Evolutionary conservation across 2,888 invertebrate genomes (phyloP).

Genomic region (Drosophila trichaetosa): DNA sequence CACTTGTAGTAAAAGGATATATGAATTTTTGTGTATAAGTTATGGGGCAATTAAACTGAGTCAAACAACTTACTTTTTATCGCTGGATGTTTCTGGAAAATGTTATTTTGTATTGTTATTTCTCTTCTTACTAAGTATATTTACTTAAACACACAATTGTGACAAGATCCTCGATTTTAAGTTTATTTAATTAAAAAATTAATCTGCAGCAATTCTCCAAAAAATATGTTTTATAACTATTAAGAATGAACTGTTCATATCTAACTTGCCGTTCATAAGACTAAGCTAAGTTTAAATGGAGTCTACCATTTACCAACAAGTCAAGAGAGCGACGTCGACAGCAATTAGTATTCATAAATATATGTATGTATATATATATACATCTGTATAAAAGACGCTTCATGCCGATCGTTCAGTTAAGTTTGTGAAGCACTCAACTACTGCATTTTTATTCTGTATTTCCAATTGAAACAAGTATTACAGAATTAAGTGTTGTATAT

Average conservation of each 20-base stretch:
- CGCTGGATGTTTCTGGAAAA: neutral
- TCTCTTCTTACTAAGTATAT: neutral
- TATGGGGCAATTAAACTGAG: too few species aligned
- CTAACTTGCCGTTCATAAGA: neutral
- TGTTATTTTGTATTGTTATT: neutral
- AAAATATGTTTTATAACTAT: neutral
- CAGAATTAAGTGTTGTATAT: constrained; percentile 15
- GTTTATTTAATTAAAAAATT: neutral
- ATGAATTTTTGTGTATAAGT: too few species aligned
- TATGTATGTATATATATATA: too few species aligned
- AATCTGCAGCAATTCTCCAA: neutral
- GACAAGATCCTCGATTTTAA: neutral
- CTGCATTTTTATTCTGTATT: neutral
- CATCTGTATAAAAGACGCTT: too few species aligned
- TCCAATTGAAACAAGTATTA: neutral
- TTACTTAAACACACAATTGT: neutral
- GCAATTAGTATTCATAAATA: neutral
- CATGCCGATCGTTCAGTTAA: too few species aligned
- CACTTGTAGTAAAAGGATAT: too few species aligned
- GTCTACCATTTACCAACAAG: neutral
- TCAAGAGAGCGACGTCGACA: too few species aligned
- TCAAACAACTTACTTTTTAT: too few species aligned
- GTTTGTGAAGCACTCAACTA: too few species aligned
- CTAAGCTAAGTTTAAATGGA: neutral
- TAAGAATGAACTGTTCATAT: neutral